These are phyloP conservation scores for Otus sunia DNA, from an alignment of 2,113 vertebrate species.

Conservation along the genomic window DNA sequence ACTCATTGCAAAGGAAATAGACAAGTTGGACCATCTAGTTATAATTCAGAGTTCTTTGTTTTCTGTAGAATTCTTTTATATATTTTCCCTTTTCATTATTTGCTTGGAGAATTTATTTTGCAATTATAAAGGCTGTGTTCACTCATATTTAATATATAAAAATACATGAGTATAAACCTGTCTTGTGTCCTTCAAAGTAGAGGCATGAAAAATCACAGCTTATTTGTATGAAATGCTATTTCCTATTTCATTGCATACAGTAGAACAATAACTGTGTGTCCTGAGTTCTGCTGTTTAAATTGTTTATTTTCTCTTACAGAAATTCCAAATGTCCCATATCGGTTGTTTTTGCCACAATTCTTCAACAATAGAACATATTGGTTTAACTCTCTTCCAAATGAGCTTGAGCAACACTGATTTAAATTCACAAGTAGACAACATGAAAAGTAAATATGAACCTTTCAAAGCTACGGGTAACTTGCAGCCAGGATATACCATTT, in stretches of 20 bases:
- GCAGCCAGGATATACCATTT: accelerated
- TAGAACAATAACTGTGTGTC: not conserved
- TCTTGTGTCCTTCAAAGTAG: not conserved
- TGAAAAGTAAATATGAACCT: constrained; percentile 1
- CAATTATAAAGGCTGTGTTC: not conserved
- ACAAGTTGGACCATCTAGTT: not conserved
- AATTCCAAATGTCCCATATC: constrained; percentile 73
- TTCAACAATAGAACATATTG: constrained; percentile 65
- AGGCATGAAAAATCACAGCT: not conserved
- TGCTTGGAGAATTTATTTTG: not conserved
- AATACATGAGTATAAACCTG: not conserved
- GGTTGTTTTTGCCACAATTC: constrained; percentile 50
- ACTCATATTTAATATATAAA: not conserved
- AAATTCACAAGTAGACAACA: not conserved
- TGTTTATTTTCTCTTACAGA: constrained; percentile 70
- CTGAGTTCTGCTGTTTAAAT: not conserved
- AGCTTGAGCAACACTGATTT: not conserved
- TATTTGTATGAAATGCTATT: not conserved
- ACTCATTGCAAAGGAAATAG: not conserved
- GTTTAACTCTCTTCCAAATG: constrained; percentile 78
- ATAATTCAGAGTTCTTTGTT: not conserved
- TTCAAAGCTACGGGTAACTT: not conserved
- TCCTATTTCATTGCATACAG: not conserved
- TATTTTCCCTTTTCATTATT: not conserved
- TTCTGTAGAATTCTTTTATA: not conserved